phyloP scores from a whole-genome alignment of 1,140 invertebrate species.

The Euglossa dilemma region DNA sequence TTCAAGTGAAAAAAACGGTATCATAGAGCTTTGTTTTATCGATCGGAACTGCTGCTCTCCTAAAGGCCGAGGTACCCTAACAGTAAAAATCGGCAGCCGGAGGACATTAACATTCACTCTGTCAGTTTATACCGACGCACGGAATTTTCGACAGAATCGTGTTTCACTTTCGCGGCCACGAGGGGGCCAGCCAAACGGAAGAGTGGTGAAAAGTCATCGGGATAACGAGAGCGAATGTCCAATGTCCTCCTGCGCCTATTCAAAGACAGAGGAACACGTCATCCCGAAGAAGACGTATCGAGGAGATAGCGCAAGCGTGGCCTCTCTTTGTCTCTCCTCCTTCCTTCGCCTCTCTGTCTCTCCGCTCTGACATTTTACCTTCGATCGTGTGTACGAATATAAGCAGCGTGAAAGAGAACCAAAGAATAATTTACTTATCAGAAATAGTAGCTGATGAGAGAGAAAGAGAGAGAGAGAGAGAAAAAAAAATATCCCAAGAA shows the following conservation, averaged over 20 bases:
- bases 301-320: conserved; percentile 66
- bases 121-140: conserved; percentile 1
- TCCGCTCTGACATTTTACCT: conserved; percentile 4
- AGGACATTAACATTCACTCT: conserved; percentile 46
- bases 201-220: neutral
- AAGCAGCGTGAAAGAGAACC: neutral
- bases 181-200: too few relatives aligned
- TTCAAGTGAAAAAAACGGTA: conserved; percentile 59
- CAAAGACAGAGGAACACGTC: conserved; percentile 58
- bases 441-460: too few relatives aligned
- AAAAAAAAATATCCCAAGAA: neutral
- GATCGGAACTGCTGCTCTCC: conserved; percentile 64
- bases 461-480: too few relatives aligned
- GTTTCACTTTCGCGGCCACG: too few relatives aligned
- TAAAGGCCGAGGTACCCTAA: conserved; percentile 49
- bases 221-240: conserved; percentile 57
- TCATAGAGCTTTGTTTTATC: conserved; percentile 56
- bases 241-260: conserved; percentile 49
- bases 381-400: neutral
- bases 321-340: conserved; percentile 48
- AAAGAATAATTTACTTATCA: neutral
- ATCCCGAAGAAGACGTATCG: conserved; percentile 65
- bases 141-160: too few relatives aligned
- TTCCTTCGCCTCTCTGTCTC: conserved; percentile 60
- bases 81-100: conserved; percentile 29